These are phyloP conservation scores for Cryptoleucopteryx plumbea DNA, from an alignment of 2,113 vertebrate genomes.

Conservation along the genomic window DNA sequence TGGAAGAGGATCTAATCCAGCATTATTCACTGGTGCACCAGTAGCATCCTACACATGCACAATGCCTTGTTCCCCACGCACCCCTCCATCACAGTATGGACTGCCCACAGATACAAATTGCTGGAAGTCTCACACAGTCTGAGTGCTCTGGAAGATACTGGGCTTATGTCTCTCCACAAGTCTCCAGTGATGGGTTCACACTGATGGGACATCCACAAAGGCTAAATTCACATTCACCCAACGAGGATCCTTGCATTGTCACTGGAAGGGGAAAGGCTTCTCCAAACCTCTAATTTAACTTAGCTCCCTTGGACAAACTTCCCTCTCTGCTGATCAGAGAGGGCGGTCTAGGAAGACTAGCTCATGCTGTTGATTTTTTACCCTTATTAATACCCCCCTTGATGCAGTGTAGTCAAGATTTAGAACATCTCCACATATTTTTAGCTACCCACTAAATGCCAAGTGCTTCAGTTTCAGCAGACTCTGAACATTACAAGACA, in stretches of 20 bases:
- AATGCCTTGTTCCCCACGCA: not conserved
- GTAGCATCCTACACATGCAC: not conserved
- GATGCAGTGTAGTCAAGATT: not conserved
- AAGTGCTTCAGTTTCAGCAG: not conserved
- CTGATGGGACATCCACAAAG: not conserved
- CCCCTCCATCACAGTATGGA: no score
- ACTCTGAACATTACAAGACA: fast-evolving
- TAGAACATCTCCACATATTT: not conserved
- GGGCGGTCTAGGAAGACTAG: not conserved
- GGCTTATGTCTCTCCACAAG: not conserved
- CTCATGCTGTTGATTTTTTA: not conserved
- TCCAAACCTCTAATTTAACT: not conserved
- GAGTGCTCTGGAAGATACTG: not conserved
- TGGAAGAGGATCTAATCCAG: not conserved
- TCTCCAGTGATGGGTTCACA: not conserved
- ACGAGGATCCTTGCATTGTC: not conserved
- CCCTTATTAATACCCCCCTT: not conserved
- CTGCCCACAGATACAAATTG: not conserved
- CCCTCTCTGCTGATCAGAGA: not conserved
- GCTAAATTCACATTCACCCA: not conserved
- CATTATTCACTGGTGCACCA: not conserved
- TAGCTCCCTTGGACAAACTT: not conserved
- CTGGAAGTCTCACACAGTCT: not conserved
- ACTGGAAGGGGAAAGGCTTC: not conserved
- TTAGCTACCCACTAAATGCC: not conserved